phyloP scores from a whole-genome alignment of 1,140 invertebrate species.

The Drosophila parvula region DNA sequence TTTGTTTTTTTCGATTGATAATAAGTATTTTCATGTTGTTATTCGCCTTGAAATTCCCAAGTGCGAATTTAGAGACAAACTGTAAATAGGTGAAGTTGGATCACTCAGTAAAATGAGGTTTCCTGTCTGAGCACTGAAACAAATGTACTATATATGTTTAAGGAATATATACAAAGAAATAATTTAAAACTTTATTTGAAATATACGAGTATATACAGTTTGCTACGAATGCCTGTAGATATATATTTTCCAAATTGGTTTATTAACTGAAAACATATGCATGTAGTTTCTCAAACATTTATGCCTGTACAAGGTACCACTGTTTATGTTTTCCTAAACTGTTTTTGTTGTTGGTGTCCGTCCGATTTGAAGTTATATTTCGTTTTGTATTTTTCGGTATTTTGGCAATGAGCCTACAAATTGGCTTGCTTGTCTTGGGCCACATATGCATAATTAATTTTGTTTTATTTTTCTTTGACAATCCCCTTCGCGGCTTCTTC shows the following conservation, averaged over 20 bases:
- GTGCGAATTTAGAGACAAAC: too few relatives aligned
- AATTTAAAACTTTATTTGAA: too few relatives aligned
- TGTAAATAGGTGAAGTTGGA: too few relatives aligned
- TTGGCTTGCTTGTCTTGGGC: conserved; percentile 70
- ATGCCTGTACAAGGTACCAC: neutral
- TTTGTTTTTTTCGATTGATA: too few relatives aligned
- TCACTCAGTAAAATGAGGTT: too few relatives aligned
- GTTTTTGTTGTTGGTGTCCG: conserved; percentile 8
- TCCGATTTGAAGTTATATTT: conserved; percentile 19
- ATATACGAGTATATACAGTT: too few relatives aligned
- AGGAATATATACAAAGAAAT: too few relatives aligned
- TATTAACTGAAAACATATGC: neutral
- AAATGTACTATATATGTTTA: too few relatives aligned
- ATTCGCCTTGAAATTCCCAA: too few relatives aligned
- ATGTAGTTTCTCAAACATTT: neutral
- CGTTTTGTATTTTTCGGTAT: conserved; percentile 59
- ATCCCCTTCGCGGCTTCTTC: conserved; percentile 5
- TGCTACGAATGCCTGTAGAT: too few relatives aligned
- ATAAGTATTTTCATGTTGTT: too few relatives aligned
- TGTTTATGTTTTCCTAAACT: conserved; percentile 1
- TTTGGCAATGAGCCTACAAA: conserved; percentile 77
- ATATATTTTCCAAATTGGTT: neutral
- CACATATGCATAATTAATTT: conserved; percentile 71
- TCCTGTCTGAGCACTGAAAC: too few relatives aligned
- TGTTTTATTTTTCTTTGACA: conserved; percentile 50